Evolutionary conservation across 2,113 vertebrate genomes (phyloP).

Genomic region (Bos taurus): DNA sequence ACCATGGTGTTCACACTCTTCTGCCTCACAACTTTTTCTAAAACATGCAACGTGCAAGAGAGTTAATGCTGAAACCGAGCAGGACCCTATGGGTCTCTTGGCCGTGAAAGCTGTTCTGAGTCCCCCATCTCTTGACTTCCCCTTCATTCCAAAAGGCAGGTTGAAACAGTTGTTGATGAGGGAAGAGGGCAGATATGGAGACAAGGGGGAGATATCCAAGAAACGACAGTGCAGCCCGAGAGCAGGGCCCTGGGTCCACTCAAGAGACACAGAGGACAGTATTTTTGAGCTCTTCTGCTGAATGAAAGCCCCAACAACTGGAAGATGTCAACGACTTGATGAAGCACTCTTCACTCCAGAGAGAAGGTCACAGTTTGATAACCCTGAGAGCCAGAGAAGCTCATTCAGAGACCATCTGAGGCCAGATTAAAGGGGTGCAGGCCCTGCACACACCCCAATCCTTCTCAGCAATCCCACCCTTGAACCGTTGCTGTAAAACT

Average conservation of each 20-base stretch:
- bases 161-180: background rate
- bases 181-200: background rate
- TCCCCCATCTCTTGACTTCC: background rate
- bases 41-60: background rate
- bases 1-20: background rate
- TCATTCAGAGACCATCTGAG: background rate
- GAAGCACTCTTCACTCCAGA: background rate
- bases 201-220: accelerated
- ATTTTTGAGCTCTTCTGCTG: background rate
- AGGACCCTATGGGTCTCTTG: background rate
- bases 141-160: background rate
- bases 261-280: background rate
- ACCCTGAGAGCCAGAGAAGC: background rate
- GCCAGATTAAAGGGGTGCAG: background rate
- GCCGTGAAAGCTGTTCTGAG: background rate
- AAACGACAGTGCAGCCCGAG: background rate
- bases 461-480: background rate
- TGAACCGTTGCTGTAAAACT: background rate
- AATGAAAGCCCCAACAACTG: background rate
- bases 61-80: background rate
- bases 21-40: background rate
- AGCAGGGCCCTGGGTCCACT: background rate
- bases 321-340: background rate
- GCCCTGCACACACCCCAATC: background rate
- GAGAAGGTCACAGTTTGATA: background rate